These are phyloP conservation scores for Tiaroga cobitis DNA, from an alignment of 2,797 vertebrate genomes.

Conservation along the genomic window DNA sequence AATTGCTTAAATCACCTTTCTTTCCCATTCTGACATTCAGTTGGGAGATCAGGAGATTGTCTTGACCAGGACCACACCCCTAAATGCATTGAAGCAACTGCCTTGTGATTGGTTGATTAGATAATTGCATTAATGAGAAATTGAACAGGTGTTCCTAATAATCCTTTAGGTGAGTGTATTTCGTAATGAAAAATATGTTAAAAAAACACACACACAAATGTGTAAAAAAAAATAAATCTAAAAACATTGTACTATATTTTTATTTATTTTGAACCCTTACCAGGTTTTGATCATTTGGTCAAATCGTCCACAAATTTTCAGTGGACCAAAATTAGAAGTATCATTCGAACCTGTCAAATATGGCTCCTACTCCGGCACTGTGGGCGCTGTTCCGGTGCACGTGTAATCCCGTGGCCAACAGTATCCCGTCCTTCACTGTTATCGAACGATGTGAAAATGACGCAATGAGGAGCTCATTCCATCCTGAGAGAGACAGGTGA, in stretches of 20 bases:
- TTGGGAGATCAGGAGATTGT: no score
- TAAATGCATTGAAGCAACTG: no score
- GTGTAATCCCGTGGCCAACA: slow-evolving; percentile 93
- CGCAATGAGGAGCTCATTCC: slow-evolving; percentile 97
- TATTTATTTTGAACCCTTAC: not conserved
- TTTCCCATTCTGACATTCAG: no score
- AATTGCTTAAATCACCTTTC: no score
- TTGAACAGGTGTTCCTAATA: no score
- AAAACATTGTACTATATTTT: not conserved
- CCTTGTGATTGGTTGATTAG: no score
- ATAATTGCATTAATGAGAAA: no score
- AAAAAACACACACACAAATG: not conserved
- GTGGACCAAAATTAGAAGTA: not conserved
- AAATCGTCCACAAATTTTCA: not conserved
- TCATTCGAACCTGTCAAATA: slow-evolving; percentile 91
- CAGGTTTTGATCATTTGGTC: not conserved
- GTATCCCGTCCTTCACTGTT: slow-evolving; percentile 94
- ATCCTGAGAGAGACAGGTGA: slow-evolving; percentile 78
- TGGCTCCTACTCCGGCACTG: slow-evolving; percentile 97
- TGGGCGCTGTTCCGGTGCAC: slow-evolving; percentile 97
- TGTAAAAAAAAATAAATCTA: no score
- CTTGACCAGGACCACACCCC: no score
- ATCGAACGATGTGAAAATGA: slow-evolving; percentile 98
- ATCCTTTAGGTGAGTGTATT: no score
- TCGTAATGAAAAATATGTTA: not conserved